Conservation (phyloP, 1,140 invertebrate species). For the Drosophila ficusphila region DNA sequence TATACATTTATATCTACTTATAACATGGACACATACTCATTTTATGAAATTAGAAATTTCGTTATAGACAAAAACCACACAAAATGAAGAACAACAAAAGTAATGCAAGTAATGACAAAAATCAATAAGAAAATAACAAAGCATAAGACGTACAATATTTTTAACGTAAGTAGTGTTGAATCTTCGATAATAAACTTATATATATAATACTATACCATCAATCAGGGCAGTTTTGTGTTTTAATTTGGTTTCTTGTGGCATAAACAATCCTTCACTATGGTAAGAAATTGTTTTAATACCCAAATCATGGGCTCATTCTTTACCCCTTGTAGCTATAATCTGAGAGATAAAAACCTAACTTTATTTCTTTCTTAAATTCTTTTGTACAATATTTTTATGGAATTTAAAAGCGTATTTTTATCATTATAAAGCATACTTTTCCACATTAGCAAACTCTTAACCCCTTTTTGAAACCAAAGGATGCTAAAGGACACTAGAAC, state of each 20-base stretch:
- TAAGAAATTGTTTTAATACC: too few species aligned
- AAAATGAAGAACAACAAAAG: slow-evolving; percentile 8
- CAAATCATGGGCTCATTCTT: too few species aligned
- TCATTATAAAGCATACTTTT: too few species aligned
- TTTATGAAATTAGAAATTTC: slow-evolving; percentile 77
- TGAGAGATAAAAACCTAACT: too few species aligned
- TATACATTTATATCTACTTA: slow-evolving; percentile 64
- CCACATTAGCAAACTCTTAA: too few species aligned
- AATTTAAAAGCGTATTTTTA: too few species aligned
- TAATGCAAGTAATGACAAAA: slow-evolving; percentile 26
- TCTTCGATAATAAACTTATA: slow-evolving; percentile 69
- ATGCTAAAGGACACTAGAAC: not conserved
- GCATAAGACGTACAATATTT: slow-evolving; percentile 77
- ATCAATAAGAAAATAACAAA: slow-evolving; percentile 64
- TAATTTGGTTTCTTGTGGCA: not conserved
- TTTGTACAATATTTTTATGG: too few species aligned
- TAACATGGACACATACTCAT: slow-evolving; percentile 56
- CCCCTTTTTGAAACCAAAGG: not conserved
- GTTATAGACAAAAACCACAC: slow-evolving; percentile 35
- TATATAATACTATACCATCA: slow-evolving; percentile 40
- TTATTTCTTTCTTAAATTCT: too few species aligned
- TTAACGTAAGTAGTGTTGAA: slow-evolving; percentile 80
- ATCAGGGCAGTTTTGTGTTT: not conserved
- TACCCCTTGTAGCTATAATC: too few species aligned
- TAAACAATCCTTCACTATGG: too few species aligned